These are phyloP conservation scores for Hydrotaea diabolus DNA, from an alignment of 2,888 invertebrate genomes.

Conservation along the genomic window DNA sequence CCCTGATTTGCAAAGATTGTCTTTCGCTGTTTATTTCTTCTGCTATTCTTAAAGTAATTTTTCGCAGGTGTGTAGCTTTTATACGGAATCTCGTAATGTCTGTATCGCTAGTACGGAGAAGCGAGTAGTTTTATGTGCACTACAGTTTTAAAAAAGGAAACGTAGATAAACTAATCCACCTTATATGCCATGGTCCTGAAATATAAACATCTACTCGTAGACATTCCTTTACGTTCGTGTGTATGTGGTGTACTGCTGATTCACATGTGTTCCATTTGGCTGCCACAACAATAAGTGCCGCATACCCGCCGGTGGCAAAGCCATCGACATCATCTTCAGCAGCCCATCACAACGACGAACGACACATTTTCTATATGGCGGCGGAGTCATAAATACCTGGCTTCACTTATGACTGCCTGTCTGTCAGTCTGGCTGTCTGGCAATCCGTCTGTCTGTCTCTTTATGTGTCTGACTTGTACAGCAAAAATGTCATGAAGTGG, in stretches of 20 bases:
- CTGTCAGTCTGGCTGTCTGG: not conserved
- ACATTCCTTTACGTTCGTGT: not conserved
- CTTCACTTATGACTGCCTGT: constrained; percentile 9
- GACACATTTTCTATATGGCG: constrained; percentile 18
- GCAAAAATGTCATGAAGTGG: constrained; percentile 49
- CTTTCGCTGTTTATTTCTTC: not conserved
- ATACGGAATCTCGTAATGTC: not conserved
- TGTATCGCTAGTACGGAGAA: not conserved
- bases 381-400: constrained; percentile 20
- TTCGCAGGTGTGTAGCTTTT: not conserved
- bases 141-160: constrained; percentile 1
- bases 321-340: constrained; percentile 28
- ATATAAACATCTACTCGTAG: not conserved
- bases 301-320: not conserved
- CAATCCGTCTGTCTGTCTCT: not conserved
- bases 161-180: constrained; percentile 19
- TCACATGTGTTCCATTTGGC: constrained; percentile 12
- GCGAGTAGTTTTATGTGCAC: not conserved
- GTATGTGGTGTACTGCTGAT: not conserved
- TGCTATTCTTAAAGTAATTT: not conserved
- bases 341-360: constrained; percentile 1
- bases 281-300: constrained; percentile 21
- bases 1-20: not conserved
- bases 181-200: not conserved
- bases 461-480: constrained; percentile 11